A percentile compares a stretch with the other conserved stretches of the same genome.
These are phyloP conservation scores for Neosilurus hyrtlii DNA, from an alignment of 2,797 vertebrate species.

Conservation along the genomic window DNA sequence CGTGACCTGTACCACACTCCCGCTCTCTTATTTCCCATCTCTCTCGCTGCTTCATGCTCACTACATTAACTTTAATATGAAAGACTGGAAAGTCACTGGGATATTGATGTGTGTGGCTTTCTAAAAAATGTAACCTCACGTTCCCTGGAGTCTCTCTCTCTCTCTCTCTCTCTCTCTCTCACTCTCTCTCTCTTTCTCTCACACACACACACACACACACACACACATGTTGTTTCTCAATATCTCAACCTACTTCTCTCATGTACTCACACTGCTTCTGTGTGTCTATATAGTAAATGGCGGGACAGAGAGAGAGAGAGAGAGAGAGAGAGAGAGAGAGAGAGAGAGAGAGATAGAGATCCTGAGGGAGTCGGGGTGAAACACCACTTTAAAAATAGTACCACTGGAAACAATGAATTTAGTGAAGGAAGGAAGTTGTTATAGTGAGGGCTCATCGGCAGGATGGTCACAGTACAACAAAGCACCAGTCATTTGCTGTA, in stretches of 20 bases:
- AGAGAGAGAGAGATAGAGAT: slow-evolving; percentile 40
- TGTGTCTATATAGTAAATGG: slow-evolving; percentile 62
- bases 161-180: slow-evolving; percentile 31
- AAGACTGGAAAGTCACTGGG: neutral
- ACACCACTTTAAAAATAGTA: slow-evolving; percentile 70
- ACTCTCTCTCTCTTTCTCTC: neutral
- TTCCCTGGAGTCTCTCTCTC: slow-evolving; percentile 34
- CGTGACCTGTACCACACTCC: neutral
- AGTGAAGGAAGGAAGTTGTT: slow-evolving; percentile 74
- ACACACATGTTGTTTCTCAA: neutral
- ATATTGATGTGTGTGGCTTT: neutral
- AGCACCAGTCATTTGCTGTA: slow-evolving; percentile 48
- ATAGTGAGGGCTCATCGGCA: slow-evolving; percentile 63
- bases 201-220: neutral
- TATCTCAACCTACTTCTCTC: slow-evolving; percentile 22
- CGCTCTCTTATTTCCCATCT: neutral
- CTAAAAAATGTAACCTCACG: slow-evolving; percentile 56
- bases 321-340: slow-evolving; percentile 29
- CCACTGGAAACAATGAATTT: slow-evolving; percentile 69
- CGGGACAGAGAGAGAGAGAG: slow-evolving; percentile 35
- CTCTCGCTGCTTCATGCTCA: neutral
- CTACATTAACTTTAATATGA: neutral
- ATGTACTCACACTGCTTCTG: slow-evolving; percentile 40
- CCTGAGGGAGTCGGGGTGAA: slow-evolving; percentile 34
- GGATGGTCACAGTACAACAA: slow-evolving; percentile 56